Evolutionary conservation across 2,888 invertebrate genomes (phyloP).

Genomic region (Pomacea canaliculata): DNA sequence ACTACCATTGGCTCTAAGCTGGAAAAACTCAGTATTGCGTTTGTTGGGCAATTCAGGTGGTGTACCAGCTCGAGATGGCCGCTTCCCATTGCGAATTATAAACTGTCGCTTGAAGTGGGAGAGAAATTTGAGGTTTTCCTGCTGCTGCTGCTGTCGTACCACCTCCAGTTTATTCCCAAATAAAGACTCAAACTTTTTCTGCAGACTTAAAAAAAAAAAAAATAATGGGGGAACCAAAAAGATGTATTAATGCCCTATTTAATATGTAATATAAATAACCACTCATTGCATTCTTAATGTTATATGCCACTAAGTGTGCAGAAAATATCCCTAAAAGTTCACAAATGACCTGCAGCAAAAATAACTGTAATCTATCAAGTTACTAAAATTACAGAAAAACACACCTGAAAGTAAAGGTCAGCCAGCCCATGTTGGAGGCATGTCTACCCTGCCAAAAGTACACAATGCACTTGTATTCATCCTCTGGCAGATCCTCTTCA

Average conservation of each 20-base stretch:
- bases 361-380: too few relatives aligned
- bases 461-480: conserved; percentile 93
- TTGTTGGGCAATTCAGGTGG: conserved; percentile 43
- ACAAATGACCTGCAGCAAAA: neutral
- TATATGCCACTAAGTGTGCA: too few relatives aligned
- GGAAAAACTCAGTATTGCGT: conserved; percentile 82
- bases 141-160: conserved; percentile 94
- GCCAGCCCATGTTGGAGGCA: conserved; percentile 99
- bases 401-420: conserved; percentile 95
- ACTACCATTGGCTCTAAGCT: conserved; percentile 95
- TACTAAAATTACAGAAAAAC: neutral
- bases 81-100: conserved; percentile 79
- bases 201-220: conserved; percentile 73
- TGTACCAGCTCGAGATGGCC: conserved; percentile 45
- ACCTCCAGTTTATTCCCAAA: conserved; percentile 94
- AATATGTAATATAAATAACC: too few relatives aligned
- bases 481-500: conserved; percentile 73
- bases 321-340: neutral
- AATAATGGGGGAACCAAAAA: too few relatives aligned
- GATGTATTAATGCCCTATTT: too few relatives aligned
- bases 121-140: conserved; percentile 96
- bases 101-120: conserved; percentile 96
- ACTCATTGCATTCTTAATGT: too few relatives aligned
- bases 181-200: conserved; percentile 89
- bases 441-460: conserved; percentile 99